Conservation (phyloP, 2,113 vertebrate genomes). For the Paralichthys olivaceus region DNA sequence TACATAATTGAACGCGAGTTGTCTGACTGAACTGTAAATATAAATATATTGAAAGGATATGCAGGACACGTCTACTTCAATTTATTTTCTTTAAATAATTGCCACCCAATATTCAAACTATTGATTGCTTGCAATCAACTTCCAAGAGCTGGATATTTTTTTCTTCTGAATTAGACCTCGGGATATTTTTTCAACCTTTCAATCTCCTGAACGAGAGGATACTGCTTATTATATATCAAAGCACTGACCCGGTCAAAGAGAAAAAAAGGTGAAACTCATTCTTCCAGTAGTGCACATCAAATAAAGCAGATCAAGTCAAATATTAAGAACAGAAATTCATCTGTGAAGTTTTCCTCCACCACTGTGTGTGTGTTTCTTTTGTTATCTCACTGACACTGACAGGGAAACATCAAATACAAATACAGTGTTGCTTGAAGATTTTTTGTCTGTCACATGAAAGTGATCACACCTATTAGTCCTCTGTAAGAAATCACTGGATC, state of each 20-base stretch:
- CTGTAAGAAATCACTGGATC: conserved; percentile 16
- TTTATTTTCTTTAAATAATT: neutral
- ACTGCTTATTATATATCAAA: conserved; percentile 55
- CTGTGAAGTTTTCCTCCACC: conserved; percentile 43
- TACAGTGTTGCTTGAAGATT: conserved; percentile 38
- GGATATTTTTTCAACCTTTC: conserved; percentile 39
- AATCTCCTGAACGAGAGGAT: conserved; percentile 43
- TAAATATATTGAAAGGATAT: neutral
- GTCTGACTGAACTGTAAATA: too few relatives aligned
- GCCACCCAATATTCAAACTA: neutral
- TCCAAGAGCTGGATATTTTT: neutral
- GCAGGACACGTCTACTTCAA: neutral
- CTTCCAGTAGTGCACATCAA: conserved; percentile 71
- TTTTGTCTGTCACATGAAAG: conserved; percentile 66
- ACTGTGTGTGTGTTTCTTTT: conserved; percentile 41
- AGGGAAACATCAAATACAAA: conserved; percentile 58
- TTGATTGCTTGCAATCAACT: conserved; percentile 20
- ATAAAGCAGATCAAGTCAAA: conserved; percentile 77
- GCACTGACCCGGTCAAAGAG: conserved; percentile 49
- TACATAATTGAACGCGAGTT: too few relatives aligned
- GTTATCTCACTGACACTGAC: conserved; percentile 47
- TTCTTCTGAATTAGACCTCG: conserved; percentile 36
- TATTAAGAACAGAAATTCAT: conserved; percentile 66
- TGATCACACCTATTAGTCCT: conserved; percentile 39
- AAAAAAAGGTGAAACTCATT: conserved; percentile 51